Evolutionary conservation across 2,888 invertebrate species (phyloP).

Genomic region (Lepidochrysops patricia): DNA sequence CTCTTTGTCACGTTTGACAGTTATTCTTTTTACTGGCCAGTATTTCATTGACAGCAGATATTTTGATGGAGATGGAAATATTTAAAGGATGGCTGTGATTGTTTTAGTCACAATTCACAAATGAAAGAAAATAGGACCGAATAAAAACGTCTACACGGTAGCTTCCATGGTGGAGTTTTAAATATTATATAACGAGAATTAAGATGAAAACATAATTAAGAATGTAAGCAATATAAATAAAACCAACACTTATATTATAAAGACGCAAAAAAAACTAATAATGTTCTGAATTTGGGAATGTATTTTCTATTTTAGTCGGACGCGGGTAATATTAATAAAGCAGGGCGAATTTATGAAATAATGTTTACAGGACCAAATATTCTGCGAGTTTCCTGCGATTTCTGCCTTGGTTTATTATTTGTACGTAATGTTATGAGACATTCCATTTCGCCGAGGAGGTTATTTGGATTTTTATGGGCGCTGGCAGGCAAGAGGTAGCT

Average conservation of each 20-base stretch:
- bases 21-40: neutral
- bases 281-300: neutral
- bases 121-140: too few relatives aligned
- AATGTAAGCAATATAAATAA: neutral
- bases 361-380: neutral
- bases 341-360: neutral
- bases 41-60: neutral
- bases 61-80: neutral
- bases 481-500: neutral
- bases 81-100: neutral
- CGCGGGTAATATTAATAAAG: neutral
- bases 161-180: too few relatives aligned
- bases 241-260: neutral
- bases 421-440: conserved; percentile 2
- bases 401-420: conserved; percentile 2
- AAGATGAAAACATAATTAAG: neutral
- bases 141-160: too few relatives aligned
- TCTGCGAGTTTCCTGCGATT: neutral
- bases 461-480: neutral
- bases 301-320: neutral
- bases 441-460: neutral
- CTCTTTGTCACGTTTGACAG: neutral
- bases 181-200: neutral
- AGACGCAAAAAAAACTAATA: neutral
- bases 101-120: too few relatives aligned